Percentiles rank a stretch among this genome's conserved stretches.
Conservation (phyloP, 2,113 vertebrate genomes). For the Crocuta crocuta region DNA sequence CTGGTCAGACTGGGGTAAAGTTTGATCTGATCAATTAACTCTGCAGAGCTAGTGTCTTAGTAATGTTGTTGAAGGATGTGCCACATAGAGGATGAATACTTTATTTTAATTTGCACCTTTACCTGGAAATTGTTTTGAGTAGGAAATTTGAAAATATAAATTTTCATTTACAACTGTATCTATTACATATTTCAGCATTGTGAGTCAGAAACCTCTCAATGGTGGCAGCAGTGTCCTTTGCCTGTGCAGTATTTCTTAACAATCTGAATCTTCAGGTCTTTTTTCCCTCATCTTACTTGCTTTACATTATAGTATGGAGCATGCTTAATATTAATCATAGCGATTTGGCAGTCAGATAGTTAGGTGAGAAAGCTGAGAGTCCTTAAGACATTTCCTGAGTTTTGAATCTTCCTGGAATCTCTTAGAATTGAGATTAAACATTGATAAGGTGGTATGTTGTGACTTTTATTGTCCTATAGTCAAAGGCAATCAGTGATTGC, state of each 20-base stretch:
- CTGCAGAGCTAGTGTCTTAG: not conserved
- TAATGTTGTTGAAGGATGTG: not conserved
- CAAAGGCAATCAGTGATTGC: not conserved
- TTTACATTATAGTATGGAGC: not conserved
- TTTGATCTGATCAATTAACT: not conserved
- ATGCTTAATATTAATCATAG: not conserved
- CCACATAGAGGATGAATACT: not conserved
- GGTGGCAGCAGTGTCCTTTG: not conserved
- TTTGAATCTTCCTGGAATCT: slow-evolving; percentile 40
- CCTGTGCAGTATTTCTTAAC: not conserved
- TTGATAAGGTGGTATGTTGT: not conserved
- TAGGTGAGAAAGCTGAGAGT: not conserved
- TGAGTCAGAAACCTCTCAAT: not conserved
- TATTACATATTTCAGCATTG: not conserved
- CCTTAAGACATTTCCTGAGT: slow-evolving; percentile 29
- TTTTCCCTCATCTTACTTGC: not conserved
- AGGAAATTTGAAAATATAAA: not conserved
- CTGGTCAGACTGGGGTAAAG: not conserved
- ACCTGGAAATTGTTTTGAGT: not conserved
- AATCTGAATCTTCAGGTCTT: not conserved
- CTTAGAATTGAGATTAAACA: slow-evolving; percentile 25
- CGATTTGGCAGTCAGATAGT: not conserved
- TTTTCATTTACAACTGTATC: slow-evolving; percentile 7
- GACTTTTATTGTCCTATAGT: slow-evolving; percentile 23
- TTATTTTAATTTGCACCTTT: not conserved